Evolutionary conservation across 2,113 vertebrate genomes (phyloP).

Genomic region (Hemichromis elongatus): DNA sequence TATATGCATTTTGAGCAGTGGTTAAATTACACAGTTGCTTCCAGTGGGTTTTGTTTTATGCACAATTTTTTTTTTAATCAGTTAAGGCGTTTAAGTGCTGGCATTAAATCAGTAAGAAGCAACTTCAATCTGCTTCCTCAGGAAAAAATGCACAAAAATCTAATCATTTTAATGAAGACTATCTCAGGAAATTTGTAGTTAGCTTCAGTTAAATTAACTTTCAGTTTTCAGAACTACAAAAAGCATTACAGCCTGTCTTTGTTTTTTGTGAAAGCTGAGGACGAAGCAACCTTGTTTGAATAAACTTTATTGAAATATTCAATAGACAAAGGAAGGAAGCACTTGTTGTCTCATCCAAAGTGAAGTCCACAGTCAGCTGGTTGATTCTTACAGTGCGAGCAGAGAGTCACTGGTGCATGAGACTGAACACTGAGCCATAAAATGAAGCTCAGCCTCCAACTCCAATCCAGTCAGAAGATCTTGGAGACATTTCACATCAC

Average conservation of each 20-base stretch:
- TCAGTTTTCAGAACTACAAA: not conserved
- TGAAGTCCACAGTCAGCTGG: not conserved
- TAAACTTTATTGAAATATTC: not conserved
- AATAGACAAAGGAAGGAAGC: not conserved
- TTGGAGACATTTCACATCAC: not conserved
- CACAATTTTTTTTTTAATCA: not conserved
- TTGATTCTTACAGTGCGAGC: not conserved
- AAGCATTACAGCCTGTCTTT: fast-evolving
- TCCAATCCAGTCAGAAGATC: not conserved
- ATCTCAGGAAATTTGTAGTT: not conserved
- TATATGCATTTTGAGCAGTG: not conserved
- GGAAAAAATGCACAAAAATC: not conserved
- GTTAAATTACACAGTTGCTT: not conserved
- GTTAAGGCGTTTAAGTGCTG: not conserved
- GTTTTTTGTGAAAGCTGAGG: not conserved
- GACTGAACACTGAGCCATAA: not conserved
- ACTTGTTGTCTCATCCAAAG: not conserved
- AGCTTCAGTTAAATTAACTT: not conserved
- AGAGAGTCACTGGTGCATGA: not conserved
- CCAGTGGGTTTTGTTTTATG: not conserved
- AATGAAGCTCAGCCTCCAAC: not conserved
- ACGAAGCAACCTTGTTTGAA: not conserved
- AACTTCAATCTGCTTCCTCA: not conserved
- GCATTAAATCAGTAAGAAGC: not conserved
- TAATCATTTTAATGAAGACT: not conserved